A percentile compares a stretch with the other conserved stretches of the same genome.
phyloP scores from a whole-genome alignment of 2,113 vertebrate species.

The Chloropsis hardwickii region DNA sequence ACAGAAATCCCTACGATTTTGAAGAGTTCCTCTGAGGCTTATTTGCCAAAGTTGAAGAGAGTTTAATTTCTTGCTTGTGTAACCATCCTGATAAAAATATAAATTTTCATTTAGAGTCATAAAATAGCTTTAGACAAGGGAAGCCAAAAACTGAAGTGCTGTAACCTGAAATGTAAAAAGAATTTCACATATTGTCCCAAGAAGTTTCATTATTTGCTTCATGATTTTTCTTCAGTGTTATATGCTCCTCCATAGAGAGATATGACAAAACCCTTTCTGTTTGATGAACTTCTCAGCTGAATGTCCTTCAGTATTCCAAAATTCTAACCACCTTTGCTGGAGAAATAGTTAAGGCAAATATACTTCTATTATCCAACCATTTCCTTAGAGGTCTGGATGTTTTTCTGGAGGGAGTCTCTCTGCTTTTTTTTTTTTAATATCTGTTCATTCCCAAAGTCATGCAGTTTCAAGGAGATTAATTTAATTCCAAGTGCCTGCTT shows the following conservation, averaged over 20 bases:
- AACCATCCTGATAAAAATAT: neutral
- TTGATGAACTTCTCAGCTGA: neutral
- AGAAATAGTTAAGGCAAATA: neutral
- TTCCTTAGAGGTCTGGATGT: neutral
- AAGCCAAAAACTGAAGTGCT: neutral
- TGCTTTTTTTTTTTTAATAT: neutral
- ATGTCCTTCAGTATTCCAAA: neutral
- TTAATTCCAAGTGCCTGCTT: neutral
- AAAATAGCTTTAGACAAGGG: slow-evolving; percentile 23
- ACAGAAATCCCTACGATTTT: neutral
- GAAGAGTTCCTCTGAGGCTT: neutral
- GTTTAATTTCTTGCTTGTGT: slow-evolving; percentile 47
- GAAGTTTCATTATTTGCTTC: neutral
- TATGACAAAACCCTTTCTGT: neutral
- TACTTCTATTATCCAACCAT: neutral
- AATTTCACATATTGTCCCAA: neutral
- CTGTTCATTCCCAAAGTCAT: neutral
- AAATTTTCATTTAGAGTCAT: neutral
- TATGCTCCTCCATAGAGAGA: neutral
- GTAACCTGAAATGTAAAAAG: neutral
- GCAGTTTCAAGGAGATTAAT: neutral
- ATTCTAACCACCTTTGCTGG: neutral
- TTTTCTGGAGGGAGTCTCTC: neutral
- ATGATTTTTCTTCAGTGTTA: neutral
- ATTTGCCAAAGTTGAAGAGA: neutral